phyloP scores from a whole-genome alignment of 2,113 vertebrate genomes.

The Lycocorax pyrrhopterus region DNA sequence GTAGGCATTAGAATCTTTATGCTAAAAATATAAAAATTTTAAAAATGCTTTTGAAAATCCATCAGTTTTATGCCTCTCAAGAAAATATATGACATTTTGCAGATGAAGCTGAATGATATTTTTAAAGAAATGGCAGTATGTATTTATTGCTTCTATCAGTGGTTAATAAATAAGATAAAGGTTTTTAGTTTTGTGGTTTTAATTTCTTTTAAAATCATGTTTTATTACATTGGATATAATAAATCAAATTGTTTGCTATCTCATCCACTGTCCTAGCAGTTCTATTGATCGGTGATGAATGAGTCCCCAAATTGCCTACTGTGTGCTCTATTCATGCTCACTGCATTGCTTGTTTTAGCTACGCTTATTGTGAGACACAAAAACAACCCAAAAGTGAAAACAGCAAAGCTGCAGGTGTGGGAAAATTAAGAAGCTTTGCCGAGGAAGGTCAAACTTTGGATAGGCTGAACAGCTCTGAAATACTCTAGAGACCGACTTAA shows the following conservation, averaged over 20 bases:
- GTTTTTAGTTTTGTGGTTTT: conserved; percentile 8
- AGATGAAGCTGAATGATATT: not conserved
- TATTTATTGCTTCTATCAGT: conserved; percentile 8
- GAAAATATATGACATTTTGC: not conserved
- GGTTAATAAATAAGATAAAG: conserved; percentile 7
- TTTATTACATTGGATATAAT: not conserved
- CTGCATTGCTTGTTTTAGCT: not conserved
- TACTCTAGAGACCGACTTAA: not conserved
- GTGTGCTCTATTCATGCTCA: not conserved
- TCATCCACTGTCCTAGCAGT: not conserved
- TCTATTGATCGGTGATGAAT: conserved; percentile 21
- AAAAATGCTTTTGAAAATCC: not conserved
- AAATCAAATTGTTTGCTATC: conserved; percentile 27
- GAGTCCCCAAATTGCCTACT: conserved; percentile 1
- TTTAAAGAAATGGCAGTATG: not conserved
- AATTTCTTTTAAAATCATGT: conserved; percentile 37
- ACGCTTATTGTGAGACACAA: not conserved
- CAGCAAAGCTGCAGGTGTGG: not conserved
- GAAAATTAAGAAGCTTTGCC: not conserved
- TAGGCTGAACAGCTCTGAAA: not conserved
- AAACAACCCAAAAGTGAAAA: not conserved
- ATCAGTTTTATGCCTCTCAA: not conserved
- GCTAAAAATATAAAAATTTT: not conserved
- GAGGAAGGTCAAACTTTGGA: not conserved
- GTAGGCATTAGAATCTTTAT: not conserved